Conservation (phyloP, 2,113 vertebrate species). For the Enhydra lutris region DNA sequence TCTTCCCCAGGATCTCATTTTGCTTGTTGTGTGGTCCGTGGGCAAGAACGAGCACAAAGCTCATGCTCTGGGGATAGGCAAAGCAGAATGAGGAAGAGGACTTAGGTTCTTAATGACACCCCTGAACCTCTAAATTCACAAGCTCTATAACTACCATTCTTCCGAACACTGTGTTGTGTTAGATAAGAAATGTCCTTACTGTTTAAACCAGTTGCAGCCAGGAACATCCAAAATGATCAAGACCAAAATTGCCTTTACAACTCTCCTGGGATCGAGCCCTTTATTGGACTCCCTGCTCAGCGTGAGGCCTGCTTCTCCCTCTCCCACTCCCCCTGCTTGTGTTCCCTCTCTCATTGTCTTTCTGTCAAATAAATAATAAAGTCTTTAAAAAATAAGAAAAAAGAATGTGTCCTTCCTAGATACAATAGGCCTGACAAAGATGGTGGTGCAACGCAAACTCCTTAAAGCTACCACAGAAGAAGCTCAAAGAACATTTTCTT, state of each 20-base stretch:
- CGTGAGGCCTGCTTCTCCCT: too few species aligned
- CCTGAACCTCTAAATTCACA: neutral
- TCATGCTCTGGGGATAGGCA: neutral
- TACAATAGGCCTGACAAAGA: neutral
- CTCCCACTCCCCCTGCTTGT: too few species aligned
- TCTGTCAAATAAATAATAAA: too few species aligned
- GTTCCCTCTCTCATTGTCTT: too few species aligned
- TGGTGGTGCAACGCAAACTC: neutral
- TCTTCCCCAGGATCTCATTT: neutral
- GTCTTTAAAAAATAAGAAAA: too few species aligned
- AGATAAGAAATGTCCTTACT: neutral
- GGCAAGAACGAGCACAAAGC: neutral
- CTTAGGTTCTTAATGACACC: neutral
- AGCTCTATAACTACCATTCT: neutral
- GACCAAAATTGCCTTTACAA: neutral
- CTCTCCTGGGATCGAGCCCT: neutral
- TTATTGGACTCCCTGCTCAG: too few species aligned
- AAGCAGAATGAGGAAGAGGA: neutral
- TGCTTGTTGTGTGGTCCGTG: neutral
- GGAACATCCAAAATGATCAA: neutral
- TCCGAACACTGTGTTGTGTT: neutral
- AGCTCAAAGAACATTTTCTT: neutral
- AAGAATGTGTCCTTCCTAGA: neutral
- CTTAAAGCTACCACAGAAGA: neutral
- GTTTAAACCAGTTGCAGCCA: neutral